A percentile compares a stretch with the other conserved stretches of the same genome.
These are phyloP conservation scores for Clanis bilineata DNA, from an alignment of 2,888 invertebrate species.

Conservation along the genomic window DNA sequence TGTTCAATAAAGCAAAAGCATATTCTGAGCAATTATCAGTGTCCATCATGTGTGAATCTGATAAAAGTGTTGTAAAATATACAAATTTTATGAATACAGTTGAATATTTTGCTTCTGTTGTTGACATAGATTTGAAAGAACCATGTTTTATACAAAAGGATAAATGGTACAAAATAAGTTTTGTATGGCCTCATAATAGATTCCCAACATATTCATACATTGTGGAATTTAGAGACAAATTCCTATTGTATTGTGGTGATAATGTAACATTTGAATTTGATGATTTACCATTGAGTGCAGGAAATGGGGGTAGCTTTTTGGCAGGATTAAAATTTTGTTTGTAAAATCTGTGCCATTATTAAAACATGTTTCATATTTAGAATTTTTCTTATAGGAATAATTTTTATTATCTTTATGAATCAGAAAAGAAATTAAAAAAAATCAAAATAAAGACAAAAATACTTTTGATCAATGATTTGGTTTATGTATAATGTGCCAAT, in stretches of 20 bases:
- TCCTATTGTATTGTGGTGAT: conserved; percentile 47
- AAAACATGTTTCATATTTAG: not conserved
- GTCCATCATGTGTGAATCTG: conserved; percentile 57
- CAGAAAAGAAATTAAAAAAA: no score
- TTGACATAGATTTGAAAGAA: conserved; percentile 65
- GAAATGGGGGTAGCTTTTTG: conserved; percentile 66
- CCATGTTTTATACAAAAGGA: conserved; percentile 70
- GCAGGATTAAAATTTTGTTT: conserved; percentile 72
- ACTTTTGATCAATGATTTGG: no score
- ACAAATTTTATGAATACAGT: conserved; percentile 64
- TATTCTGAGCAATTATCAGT: conserved; percentile 71
- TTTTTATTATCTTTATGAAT: no score
- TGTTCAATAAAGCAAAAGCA: conserved; percentile 52
- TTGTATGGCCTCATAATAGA: conserved; percentile 63
- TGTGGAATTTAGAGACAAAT: conserved; percentile 63
- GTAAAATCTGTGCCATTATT: conserved; percentile 34
- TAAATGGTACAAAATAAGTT: conserved; percentile 69
- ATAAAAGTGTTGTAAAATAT: conserved; percentile 58
- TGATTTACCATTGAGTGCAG: conserved; percentile 52
- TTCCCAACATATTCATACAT: conserved; percentile 61
- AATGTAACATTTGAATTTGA: conserved; percentile 70
- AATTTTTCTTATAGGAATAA: no score
- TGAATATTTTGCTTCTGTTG: conserved; percentile 63
- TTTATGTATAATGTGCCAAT: no score
- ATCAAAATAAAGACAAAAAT: no score